These are phyloP conservation scores for Latheticus oryzae DNA, from an alignment of 2,888 invertebrate species.

Conservation along the genomic window DNA sequence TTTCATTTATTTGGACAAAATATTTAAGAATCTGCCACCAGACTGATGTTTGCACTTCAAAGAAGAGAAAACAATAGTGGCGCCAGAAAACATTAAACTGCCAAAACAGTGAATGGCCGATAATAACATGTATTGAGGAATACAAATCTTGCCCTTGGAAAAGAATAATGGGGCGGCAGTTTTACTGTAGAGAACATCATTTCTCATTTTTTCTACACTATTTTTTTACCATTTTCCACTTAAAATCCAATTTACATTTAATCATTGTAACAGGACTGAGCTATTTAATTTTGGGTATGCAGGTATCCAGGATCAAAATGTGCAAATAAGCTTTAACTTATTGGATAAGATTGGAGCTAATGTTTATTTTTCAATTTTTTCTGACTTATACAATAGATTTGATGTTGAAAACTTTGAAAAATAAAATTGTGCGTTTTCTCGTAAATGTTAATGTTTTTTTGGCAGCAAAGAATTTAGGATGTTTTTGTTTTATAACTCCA, in stretches of 20 bases:
- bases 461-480: too few species aligned
- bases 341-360: too few species aligned
- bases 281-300: too few species aligned
- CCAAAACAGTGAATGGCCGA: slow-evolving; percentile 53
- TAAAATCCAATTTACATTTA: slow-evolving; percentile 47
- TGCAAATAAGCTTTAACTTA: too few species aligned
- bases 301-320: too few species aligned
- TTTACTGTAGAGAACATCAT: slow-evolving; percentile 48
- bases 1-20: slow-evolving; percentile 19
- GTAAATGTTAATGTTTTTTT: too few species aligned
- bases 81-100: slow-evolving; percentile 53
- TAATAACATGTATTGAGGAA: slow-evolving; percentile 52
- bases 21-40: slow-evolving; percentile 1
- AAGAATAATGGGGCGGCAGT: slow-evolving; percentile 48
- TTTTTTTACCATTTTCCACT: slow-evolving; percentile 45
- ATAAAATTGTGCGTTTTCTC: too few species aligned
- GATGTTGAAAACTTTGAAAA: too few species aligned
- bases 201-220: slow-evolving; percentile 45
- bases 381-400: too few species aligned
- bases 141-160: slow-evolving; percentile 46
- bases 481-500: too few species aligned
- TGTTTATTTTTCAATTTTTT: too few species aligned
- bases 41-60: slow-evolving; percentile 2
- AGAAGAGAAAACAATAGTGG: slow-evolving; percentile 47
- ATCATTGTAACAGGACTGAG: too few species aligned